Evolutionary conservation across 2,888 invertebrate species (phyloP).

Genomic region (Xiphydria camelus): DNA sequence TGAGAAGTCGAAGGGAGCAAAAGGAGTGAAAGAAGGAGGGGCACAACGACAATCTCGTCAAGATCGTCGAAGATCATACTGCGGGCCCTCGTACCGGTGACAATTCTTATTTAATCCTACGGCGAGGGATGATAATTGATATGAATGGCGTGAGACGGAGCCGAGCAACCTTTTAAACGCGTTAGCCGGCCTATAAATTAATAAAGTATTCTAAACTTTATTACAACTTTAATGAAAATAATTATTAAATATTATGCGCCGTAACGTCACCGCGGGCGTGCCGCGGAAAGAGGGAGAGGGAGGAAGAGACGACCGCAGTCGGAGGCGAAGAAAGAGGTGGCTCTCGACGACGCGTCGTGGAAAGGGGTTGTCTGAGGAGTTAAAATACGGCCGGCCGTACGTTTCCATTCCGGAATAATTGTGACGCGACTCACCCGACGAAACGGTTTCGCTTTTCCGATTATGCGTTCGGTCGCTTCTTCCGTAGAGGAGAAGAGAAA

Average conservation of each 20-base stretch:
- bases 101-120: conserved; percentile 8
- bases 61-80: no score
- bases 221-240: conserved; percentile 58
- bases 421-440: conserved; percentile 56
- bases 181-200: conserved; percentile 54
- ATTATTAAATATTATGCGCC: conserved; percentile 58
- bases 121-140: conserved; percentile 41
- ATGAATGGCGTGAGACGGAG: conserved; percentile 46
- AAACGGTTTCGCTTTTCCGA: conserved; percentile 49
- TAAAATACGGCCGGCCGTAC: conserved; percentile 57
- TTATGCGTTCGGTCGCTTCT: no score
- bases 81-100: no score
- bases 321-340: conserved; percentile 2
- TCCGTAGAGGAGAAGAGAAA: no score
- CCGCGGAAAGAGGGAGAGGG: conserved; percentile 18
- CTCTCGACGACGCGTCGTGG: background rate
- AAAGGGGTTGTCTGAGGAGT: conserved; percentile 45
- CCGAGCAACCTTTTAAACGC: conserved; percentile 46
- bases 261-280: conserved; percentile 44
- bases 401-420: conserved; percentile 52
- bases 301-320: conserved; percentile 4
- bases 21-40: no score
- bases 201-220: conserved; percentile 58
- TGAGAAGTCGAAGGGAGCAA: no score
- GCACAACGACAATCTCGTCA: no score